Base-by-base conservation (phyloP, 1,140 invertebrate species). In the Drosophila arizonae region DNA sequence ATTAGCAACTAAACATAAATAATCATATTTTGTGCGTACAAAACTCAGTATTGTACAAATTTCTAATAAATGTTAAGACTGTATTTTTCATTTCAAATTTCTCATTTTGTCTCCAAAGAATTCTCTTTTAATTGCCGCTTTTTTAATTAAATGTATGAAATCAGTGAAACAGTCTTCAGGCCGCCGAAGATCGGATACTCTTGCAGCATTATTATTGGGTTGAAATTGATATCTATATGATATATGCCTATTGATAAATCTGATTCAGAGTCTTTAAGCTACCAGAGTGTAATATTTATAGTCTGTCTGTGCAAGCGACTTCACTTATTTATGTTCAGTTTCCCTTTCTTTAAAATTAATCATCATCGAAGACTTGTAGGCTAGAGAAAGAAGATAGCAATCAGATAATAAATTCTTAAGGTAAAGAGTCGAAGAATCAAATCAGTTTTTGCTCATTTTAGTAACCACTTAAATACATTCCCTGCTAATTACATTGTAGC, bases 41-140 rank as follows among this genome's bases (percentile, higher is more conserved):
- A 61, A 61, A 11, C 33, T 45, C 45, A 39, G 45, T 39, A 45
- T 52, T 60, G 48, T 60, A 67, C 54, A 58, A 48, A 67, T 46
- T 46, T 46, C 15, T 46, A 46, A 46, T 46, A 46, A 46, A 46
- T 46, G n/a, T 17, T 17, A 45, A 39, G 36, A 39, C 11, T 39
- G 36, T 39, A 9, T 9, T 36, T 39, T 39, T 45, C 17, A 46
- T 17, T 46, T 15, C 43, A 46, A 46, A 21, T 46, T 46, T 46
- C 17, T 17, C 13, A 45, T 46, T 46, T 46, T 46, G 17, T 46
- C 6, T 46, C 9, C n/a, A 46, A 17, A 46, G 17, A 46, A 46
- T 46, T 9, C n/a, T 6, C n/a, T 62, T 73, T 69, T 63, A 11
- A 55, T 55, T 21, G 33, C 11, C 17, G 6, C 3, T 15, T 36